Evolutionary conservation across 1,140 invertebrate genomes (phyloP).

Genomic region (Hestina assimilis): DNA sequence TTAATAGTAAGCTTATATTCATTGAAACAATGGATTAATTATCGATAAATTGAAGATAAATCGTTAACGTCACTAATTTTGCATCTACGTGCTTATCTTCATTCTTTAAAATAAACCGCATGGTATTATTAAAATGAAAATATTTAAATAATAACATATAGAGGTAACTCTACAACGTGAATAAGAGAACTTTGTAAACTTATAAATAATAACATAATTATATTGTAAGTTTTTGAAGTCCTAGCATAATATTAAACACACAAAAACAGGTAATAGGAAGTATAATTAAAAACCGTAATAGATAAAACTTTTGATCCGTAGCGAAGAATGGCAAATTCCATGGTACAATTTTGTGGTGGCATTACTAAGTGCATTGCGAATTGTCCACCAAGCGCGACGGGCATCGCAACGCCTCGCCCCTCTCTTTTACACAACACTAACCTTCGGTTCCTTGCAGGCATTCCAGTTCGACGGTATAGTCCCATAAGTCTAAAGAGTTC

Average conservation of each 20-base stretch:
- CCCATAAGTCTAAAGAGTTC: slow-evolving; percentile 88
- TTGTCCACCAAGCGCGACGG: slow-evolving; percentile 41
- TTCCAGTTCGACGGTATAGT: slow-evolving; percentile 89
- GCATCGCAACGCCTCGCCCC: slow-evolving; percentile 42
- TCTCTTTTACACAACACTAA: slow-evolving; percentile 72
- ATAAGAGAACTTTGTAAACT: no score
- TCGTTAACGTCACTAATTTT: background rate
- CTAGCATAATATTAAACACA: no score
- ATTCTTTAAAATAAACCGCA: background rate
- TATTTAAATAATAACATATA: no score
- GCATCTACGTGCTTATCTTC: slow-evolving; percentile 17
- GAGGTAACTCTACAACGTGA: no score
- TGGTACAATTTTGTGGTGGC: slow-evolving; percentile 12
- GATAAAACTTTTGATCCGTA: no score
- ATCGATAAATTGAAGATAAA: slow-evolving; percentile 21
- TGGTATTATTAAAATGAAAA: background rate
- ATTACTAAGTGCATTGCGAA: slow-evolving; percentile 47
- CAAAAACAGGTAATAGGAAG: no score
- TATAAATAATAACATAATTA: no score
- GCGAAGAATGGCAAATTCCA: slow-evolving; percentile 8
- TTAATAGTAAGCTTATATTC: slow-evolving; percentile 7
- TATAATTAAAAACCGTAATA: no score
- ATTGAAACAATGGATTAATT: slow-evolving; percentile 19
- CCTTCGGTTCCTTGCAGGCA: slow-evolving; percentile 86
- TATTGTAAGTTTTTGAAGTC: no score